These are phyloP conservation scores for Glaucidium brasilianum DNA, from an alignment of 2,113 vertebrate genomes.

Conservation along the genomic window DNA sequence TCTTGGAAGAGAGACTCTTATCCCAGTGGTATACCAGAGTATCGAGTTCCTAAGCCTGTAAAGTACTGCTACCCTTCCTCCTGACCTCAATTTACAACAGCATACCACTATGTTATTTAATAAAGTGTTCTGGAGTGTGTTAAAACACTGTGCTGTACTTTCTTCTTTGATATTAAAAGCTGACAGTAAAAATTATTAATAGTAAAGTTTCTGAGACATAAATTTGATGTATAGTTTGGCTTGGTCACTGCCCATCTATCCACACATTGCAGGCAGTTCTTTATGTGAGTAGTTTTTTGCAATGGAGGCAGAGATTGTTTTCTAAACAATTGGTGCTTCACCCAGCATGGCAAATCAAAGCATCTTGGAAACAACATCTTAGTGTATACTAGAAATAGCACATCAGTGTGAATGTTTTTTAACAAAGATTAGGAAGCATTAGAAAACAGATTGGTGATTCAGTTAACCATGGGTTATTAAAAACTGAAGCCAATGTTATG, in stretches of 20 bases:
- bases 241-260: constrained; percentile 9
- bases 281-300: background rate
- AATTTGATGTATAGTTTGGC: constrained; percentile 9
- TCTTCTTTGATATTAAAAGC: constrained; percentile 33
- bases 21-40: background rate
- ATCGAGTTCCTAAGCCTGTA: background rate
- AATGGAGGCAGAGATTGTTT: background rate
- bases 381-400: background rate
- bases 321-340: background rate
- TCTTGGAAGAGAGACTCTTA: background rate
- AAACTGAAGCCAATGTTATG: background rate
- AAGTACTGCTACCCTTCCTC: background rate
- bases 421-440: background rate
- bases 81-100: background rate
- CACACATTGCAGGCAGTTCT: background rate
- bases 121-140: constrained; percentile 2
- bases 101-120: background rate
- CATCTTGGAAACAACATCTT: background rate
- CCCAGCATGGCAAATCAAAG: background rate
- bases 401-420: background rate
- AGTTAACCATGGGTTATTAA: background rate
- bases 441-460: background rate
- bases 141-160: constrained; percentile 7
- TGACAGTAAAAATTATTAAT: constrained; percentile 35
- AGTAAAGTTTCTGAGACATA: constrained; percentile 28